These are phyloP conservation scores for Hirtodrosophila cameraria DNA, from an alignment of 2,888 invertebrate species.

Conservation along the genomic window DNA sequence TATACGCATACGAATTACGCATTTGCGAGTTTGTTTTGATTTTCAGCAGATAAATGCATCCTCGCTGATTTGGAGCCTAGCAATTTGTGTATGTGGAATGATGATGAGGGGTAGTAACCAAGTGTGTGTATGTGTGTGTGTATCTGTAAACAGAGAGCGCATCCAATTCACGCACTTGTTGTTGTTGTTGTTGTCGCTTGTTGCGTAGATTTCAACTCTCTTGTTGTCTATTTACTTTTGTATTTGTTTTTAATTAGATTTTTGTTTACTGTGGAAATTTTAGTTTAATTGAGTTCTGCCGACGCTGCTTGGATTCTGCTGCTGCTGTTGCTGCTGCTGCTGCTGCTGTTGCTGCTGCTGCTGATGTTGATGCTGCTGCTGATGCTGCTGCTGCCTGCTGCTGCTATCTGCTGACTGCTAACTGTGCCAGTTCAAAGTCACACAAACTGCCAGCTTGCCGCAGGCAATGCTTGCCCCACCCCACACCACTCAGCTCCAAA, in stretches of 20 bases:
- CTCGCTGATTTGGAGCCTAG: slow-evolving; percentile 16
- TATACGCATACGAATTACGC: slow-evolving; percentile 48
- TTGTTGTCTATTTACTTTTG: slow-evolving; percentile 69
- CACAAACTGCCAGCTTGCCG: slow-evolving; percentile 26
- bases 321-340: slow-evolving; percentile 3
- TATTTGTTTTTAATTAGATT: slow-evolving; percentile 81
- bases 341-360: slow-evolving; percentile 1
- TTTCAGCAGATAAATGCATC: slow-evolving; percentile 57
- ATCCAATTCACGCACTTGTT: slow-evolving; percentile 50
- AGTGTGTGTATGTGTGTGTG: slow-evolving; percentile 12
- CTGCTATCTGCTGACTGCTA: background rate
- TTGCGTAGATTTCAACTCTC: slow-evolving; percentile 56
- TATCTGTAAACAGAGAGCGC: slow-evolving; percentile 38
- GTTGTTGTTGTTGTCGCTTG: slow-evolving; percentile 13
- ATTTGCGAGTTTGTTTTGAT: slow-evolving; percentile 60
- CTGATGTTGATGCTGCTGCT: no score
- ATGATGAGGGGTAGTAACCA: background rate
- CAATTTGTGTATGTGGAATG: background rate
- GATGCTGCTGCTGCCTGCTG: background rate
- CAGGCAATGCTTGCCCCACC: slow-evolving; percentile 15
- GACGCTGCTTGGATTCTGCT: no score
- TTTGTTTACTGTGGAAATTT: slow-evolving; percentile 74
- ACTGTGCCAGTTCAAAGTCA: slow-evolving; percentile 40
- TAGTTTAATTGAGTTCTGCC: slow-evolving; percentile 75
- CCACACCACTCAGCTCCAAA: background rate